Evolutionary conservation across 2,113 vertebrate species (phyloP).

Genomic region (Lophotis ruficrista): DNA sequence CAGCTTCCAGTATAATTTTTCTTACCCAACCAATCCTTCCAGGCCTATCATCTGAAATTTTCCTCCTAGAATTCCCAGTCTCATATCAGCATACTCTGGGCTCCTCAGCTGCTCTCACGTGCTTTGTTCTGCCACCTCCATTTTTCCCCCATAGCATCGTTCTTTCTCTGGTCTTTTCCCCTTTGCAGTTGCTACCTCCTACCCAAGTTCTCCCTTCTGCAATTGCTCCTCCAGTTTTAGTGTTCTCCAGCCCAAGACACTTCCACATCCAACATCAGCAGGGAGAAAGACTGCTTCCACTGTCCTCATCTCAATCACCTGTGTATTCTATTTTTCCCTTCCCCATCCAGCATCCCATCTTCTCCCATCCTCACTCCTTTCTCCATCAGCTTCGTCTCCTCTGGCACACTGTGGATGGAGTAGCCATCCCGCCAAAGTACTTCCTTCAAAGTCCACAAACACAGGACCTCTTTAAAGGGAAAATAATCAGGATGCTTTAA

Average conservation of each 20-base stretch:
- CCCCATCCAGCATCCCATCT: background rate
- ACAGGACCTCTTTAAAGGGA: background rate
- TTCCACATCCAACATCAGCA: background rate
- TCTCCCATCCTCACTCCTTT: background rate
- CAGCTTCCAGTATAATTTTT: background rate
- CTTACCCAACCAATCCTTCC: background rate
- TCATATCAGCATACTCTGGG: background rate
- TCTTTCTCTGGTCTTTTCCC: background rate
- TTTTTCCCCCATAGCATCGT: rapidly evolving
- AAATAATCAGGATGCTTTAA: background rate
- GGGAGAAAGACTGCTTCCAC: background rate
- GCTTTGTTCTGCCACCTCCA: background rate
- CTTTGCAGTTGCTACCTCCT: background rate
- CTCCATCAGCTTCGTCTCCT: background rate
- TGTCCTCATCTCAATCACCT: rapidly evolving
- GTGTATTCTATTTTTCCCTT: background rate
- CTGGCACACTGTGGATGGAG: background rate
- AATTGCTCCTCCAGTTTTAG: background rate
- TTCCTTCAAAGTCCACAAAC: background rate
- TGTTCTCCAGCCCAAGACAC: background rate
- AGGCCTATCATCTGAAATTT: background rate
- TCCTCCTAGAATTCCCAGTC: background rate
- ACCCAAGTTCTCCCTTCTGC: background rate
- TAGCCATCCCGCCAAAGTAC: background rate
- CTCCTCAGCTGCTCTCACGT: background rate